Conservation (phyloP, 2,113 vertebrate species). For the Apaloderma vittatum region DNA sequence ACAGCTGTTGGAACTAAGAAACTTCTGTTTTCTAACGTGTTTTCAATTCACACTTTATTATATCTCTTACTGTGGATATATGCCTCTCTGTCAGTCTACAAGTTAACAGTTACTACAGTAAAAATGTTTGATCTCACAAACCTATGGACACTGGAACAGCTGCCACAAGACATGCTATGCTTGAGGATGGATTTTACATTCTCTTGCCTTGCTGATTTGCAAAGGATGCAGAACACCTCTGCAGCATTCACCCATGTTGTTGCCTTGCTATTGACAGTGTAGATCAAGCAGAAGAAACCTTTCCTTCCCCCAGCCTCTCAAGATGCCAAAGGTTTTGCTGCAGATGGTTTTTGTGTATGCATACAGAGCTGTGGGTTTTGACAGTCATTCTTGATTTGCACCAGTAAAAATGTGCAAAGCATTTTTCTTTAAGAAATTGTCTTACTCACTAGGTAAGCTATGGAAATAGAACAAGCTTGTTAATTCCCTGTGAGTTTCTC, state of each 20-base stretch:
- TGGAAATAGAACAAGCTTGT: background rate
- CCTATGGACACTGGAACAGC: background rate
- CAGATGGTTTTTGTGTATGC: background rate
- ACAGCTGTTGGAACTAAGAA: background rate
- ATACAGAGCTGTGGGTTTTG: background rate
- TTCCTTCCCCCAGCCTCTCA: background rate
- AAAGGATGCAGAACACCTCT: background rate
- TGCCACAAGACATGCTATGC: background rate
- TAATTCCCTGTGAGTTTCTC: background rate
- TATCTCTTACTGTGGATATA: background rate
- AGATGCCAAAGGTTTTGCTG: background rate
- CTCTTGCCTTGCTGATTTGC: background rate
- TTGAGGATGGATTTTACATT: background rate
- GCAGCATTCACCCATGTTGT: background rate
- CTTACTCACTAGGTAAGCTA: background rate
- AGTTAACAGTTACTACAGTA: background rate
- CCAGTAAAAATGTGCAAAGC: background rate
- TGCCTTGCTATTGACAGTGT: background rate
- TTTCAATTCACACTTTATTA: background rate
- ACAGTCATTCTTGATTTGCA: background rate
- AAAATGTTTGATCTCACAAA: background rate
- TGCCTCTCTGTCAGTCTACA: background rate
- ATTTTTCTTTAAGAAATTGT: background rate
- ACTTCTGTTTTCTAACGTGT: background rate
- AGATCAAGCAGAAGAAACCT: background rate